Percentiles rank a stretch among this genome's conserved stretches.
phyloP scores from a whole-genome alignment of 1,140 invertebrate species.

The Saccostrea cuccullata region DNA sequence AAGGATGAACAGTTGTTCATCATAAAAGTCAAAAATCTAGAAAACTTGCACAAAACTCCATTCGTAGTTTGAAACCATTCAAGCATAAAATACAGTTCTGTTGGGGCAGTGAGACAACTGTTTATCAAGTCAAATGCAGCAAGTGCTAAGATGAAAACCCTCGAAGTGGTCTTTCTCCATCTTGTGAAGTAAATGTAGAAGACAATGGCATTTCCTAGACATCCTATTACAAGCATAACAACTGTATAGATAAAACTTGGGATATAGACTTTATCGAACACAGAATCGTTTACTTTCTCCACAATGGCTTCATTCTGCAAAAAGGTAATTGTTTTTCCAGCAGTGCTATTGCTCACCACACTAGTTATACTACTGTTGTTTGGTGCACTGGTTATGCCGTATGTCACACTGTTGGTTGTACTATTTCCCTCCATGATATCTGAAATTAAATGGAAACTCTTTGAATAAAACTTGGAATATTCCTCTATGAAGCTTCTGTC shows the following conservation, averaged over 20 bases:
- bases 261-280: constrained; percentile 38
- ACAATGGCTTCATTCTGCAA: neutral
- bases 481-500: too few species aligned
- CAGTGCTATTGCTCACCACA: neutral
- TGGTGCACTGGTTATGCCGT: neutral
- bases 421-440: neutral
- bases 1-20: constrained; percentile 67
- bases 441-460: neutral
- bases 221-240: constrained; percentile 61
- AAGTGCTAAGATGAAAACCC: constrained; percentile 60
- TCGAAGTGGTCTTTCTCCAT: constrained; percentile 61
- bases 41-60: constrained; percentile 62
- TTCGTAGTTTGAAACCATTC: constrained; percentile 59
- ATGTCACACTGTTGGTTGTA: neutral
- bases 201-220: constrained; percentile 63
- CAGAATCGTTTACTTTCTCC: constrained; percentile 26
- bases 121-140: constrained; percentile 66
- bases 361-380: neutral
- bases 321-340: neutral
- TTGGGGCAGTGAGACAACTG: constrained; percentile 66
- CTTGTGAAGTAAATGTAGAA: constrained; percentile 67
- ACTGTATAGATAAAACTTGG: constrained; percentile 60
- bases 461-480: neutral
- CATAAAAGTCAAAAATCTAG: constrained; percentile 64
- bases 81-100: constrained; percentile 61